Evolutionary conservation across 2,888 invertebrate species (phyloP).

Genomic region (Chydorus sphaericus): DNA sequence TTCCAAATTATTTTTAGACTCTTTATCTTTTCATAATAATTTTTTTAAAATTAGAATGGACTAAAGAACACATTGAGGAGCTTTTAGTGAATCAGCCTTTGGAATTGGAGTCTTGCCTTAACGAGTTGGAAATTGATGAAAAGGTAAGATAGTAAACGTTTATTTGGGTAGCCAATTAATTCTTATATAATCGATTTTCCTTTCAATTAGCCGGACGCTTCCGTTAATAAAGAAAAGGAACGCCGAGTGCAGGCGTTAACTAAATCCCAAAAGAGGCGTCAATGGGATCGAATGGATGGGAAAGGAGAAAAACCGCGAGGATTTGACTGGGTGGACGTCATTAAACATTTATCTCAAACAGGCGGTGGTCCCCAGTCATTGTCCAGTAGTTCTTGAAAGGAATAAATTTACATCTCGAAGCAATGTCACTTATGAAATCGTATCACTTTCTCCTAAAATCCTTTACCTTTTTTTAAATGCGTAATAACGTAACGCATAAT

Average conservation of each 20-base stretch:
- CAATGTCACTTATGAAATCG: too few relatives aligned
- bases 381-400: too few relatives aligned
- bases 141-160: conserved; percentile 3
- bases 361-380: conserved; percentile 35
- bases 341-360: conserved; percentile 85
- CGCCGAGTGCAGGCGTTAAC: conserved; percentile 51
- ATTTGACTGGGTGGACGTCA: conserved; percentile 89
- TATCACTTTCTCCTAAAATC: too few relatives aligned
- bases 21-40: too few relatives aligned
- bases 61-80: conserved; percentile 64
- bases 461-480: too few relatives aligned
- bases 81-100: conserved; percentile 57
- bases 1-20: too few relatives aligned
- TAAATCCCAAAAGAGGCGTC: conserved; percentile 77
- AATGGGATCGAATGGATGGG: conserved; percentile 68
- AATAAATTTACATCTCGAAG: too few relatives aligned
- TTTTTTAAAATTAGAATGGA: too few relatives aligned
- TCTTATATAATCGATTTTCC: too few relatives aligned
- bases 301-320: conserved; percentile 77
- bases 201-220: too few relatives aligned
- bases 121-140: conserved; percentile 35
- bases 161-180: too few relatives aligned
- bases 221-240: conserved; percentile 30
- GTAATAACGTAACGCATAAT: too few relatives aligned
- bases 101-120: conserved; percentile 23